Percentiles rank a stretch among this genome's conserved stretches.
phyloP scores from a whole-genome alignment of 2,113 vertebrate genomes.

The Brachyistius frenatus region DNA sequence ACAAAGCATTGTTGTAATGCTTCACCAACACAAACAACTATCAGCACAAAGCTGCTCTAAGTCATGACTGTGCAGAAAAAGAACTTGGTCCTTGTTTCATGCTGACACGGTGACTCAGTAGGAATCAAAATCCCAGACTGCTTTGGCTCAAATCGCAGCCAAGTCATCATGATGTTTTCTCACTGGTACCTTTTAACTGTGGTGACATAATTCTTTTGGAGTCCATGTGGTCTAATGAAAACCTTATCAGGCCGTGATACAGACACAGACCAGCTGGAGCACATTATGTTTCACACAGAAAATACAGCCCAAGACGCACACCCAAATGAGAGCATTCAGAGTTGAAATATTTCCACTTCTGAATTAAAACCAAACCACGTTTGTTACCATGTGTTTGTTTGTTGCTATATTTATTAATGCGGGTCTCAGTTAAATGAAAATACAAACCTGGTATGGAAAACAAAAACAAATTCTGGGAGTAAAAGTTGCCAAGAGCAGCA shows the following conservation, averaged over 20 bases:
- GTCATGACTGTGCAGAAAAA: conserved; percentile 40
- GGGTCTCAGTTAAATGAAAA: conserved; percentile 18
- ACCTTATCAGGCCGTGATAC: conserved; percentile 21
- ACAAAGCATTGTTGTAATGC: conserved; percentile 34
- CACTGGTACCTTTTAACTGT: conserved; percentile 43
- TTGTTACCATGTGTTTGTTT: conserved; percentile 52
- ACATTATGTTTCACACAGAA: conserved; percentile 32
- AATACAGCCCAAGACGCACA: conserved; percentile 18
- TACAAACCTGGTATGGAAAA: conserved; percentile 5
- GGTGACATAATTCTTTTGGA: conserved; percentile 36
- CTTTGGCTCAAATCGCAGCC: conserved; percentile 1
- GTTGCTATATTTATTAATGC: conserved; percentile 38
- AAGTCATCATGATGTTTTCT: conserved; percentile 34
- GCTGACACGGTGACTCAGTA: conserved; percentile 33
- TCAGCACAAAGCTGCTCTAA: conserved; percentile 24
- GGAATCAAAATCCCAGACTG: conserved; percentile 24
- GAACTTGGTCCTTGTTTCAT: conserved; percentile 10
- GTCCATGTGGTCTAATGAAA: conserved; percentile 18
- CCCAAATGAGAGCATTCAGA: conserved; percentile 10
- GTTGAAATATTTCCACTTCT: conserved; percentile 26
- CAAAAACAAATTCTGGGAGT: background rate
- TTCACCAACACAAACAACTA: conserved; percentile 25
- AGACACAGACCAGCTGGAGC: conserved; percentile 22
- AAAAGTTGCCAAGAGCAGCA: conserved; percentile 8
- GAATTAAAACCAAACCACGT: conserved; percentile 17